Evolutionary conservation across 2,888 invertebrate genomes (phyloP).

Genomic region (Nymphalis urticae): DNA sequence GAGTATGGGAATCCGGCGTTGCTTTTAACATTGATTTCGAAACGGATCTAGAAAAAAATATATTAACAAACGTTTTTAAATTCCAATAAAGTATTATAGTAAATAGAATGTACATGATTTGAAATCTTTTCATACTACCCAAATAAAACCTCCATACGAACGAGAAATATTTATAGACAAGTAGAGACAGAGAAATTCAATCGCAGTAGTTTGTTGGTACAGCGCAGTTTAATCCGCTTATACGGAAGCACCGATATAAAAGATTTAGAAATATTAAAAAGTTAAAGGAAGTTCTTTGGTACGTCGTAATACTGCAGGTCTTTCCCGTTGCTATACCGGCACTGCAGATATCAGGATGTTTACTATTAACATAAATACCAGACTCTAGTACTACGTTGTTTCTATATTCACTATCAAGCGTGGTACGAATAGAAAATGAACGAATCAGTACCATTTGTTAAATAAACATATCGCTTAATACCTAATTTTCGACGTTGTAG

Average conservation of each 20-base stretch:
- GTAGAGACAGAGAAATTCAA: conserved; percentile 30
- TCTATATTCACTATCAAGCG: conserved; percentile 45
- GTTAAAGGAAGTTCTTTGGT: conserved; percentile 30
- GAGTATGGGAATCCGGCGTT: conserved; percentile 14
- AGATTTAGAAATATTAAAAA: conserved; percentile 38
- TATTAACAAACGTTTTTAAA: background rate
- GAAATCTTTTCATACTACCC: conserved; percentile 5
- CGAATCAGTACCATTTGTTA: conserved; percentile 9
- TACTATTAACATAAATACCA: conserved; percentile 55
- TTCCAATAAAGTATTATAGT: background rate
- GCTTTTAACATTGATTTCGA: conserved; percentile 5
- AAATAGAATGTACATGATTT: background rate
- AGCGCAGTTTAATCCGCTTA: conserved; percentile 34
- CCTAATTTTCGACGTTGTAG: background rate
- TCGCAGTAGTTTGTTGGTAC: conserved; percentile 30
- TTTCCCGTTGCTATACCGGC: conserved; percentile 43
- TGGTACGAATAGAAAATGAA: conserved; percentile 41
- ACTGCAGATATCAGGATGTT: conserved; percentile 46
- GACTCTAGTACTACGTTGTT: conserved; percentile 46
- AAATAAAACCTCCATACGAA: conserved; percentile 19
- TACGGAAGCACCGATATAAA: conserved; percentile 35
- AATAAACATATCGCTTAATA: conserved; percentile 11
- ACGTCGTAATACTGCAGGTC: conserved; percentile 40
- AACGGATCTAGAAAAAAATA: background rate
- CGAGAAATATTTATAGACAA: conserved; percentile 26